phyloP scores from a whole-genome alignment of 2,797 vertebrate species.

The Ctenosaura bakeri region DNA sequence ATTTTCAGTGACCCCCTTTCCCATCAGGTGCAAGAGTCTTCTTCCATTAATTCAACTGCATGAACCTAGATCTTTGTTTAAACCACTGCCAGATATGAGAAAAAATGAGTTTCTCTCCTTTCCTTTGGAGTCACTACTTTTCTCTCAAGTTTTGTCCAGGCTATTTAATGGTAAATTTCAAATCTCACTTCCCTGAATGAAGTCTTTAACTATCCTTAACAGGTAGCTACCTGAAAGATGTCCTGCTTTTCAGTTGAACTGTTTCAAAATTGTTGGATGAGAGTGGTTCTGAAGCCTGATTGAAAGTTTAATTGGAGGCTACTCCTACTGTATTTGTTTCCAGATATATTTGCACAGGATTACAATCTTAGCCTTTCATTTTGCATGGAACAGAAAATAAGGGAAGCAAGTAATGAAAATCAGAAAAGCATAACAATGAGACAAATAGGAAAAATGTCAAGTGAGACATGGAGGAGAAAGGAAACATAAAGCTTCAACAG shows the following conservation, averaged over 20 bases:
- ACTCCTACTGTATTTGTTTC: neutral
- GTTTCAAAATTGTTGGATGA: neutral
- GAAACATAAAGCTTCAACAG: neutral
- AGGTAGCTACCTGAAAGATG: too few relatives aligned
- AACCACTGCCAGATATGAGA: too few relatives aligned
- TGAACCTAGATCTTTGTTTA: too few relatives aligned
- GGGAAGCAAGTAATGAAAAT: slow-evolving; percentile 19
- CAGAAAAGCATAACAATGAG: neutral
- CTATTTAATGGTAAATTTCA: neutral
- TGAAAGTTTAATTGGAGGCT: neutral
- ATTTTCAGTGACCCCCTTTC: too few relatives aligned
- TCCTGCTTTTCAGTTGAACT: neutral
- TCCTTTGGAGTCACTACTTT: too few relatives aligned
- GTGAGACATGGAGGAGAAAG: neutral
- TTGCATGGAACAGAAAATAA: neutral
- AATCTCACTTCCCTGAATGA: too few relatives aligned
- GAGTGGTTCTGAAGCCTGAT: neutral
- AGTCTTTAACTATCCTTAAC: too few relatives aligned
- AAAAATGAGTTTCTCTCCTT: too few relatives aligned
- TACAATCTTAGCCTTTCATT: neutral
- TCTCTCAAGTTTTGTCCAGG: neutral
- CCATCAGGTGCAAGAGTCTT: too few relatives aligned
- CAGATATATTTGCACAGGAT: neutral
- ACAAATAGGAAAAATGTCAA: neutral
- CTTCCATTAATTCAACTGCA: too few relatives aligned